Evolutionary conservation across 2,888 invertebrate genomes (phyloP).

Genomic region (Dendrolimus houi): DNA sequence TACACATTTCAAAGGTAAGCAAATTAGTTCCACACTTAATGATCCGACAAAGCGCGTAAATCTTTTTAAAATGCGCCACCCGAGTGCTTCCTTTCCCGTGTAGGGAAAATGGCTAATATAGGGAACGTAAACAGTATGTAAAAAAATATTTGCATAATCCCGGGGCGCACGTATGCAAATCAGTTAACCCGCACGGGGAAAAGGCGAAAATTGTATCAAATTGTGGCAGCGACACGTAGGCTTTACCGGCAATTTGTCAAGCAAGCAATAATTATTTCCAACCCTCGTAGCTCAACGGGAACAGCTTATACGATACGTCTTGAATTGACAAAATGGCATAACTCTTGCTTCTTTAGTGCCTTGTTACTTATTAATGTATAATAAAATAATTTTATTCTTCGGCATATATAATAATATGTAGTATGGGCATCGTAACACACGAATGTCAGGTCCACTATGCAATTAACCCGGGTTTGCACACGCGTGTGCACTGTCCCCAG

Average conservation of each 20-base stretch:
- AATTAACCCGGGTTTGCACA: too few relatives aligned
- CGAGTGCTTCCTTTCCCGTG: slow-evolving; percentile 62
- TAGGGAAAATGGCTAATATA: slow-evolving; percentile 12
- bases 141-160: slow-evolving; percentile 74
- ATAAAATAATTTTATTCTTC: too few relatives aligned
- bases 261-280: slow-evolving; percentile 67
- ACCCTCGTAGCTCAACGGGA: slow-evolving; percentile 41
- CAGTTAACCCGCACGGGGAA: slow-evolving; percentile 54
- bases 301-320: slow-evolving; percentile 25
- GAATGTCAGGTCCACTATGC: too few relatives aligned
- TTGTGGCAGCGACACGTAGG: slow-evolving; percentile 66
- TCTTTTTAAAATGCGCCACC: slow-evolving; percentile 71
- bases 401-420: too few relatives aligned
- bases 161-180: slow-evolving; percentile 69
- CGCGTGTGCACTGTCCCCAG: too few relatives aligned
- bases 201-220: slow-evolving; percentile 74
- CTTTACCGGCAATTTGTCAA: slow-evolving; percentile 71
- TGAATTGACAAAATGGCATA: not conserved
- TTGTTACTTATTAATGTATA: too few relatives aligned
- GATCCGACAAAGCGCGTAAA: slow-evolving; percentile 75
- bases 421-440: too few relatives aligned
- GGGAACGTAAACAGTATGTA: slow-evolving; percentile 59
- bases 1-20: slow-evolving; percentile 76
- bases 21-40: slow-evolving; percentile 76
- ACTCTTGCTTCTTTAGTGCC: slow-evolving; percentile 1